phyloP scores from a whole-genome alignment of 2,113 vertebrate genomes.

The Conger conger region DNA sequence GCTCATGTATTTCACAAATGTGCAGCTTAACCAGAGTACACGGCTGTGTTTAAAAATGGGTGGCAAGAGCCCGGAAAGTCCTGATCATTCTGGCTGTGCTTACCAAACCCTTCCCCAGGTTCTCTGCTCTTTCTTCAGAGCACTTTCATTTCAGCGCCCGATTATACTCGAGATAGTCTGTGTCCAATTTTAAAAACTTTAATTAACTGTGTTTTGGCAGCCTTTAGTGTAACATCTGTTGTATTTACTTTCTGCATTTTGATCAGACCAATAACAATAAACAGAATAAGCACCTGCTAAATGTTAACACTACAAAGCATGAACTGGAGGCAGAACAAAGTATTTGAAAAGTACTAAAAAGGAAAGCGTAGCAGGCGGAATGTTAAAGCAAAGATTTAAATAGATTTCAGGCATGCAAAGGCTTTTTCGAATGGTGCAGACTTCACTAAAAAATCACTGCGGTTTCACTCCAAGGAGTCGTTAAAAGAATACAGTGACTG shows the following conservation, averaged over 20 bases:
- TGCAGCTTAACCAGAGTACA: background rate
- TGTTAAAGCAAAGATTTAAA: background rate
- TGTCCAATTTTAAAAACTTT: background rate
- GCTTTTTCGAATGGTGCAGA: too few species aligned
- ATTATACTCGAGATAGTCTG: background rate
- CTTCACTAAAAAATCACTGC: background rate
- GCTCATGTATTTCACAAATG: background rate
- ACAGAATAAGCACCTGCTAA: background rate
- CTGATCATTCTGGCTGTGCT: background rate
- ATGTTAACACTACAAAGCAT: background rate
- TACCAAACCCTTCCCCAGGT: background rate
- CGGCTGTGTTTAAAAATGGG: background rate
- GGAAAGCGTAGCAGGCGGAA: background rate
- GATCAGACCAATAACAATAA: background rate
- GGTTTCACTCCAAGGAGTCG: background rate
- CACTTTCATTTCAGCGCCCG: background rate
- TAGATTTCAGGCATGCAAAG: too few species aligned
- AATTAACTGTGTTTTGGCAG: background rate
- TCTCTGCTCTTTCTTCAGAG: background rate
- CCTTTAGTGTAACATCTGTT: too few species aligned
- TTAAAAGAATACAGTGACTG: background rate
- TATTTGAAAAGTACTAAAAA: background rate
- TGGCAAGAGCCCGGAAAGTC: background rate
- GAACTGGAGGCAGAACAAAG: background rate
- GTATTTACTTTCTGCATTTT: too few species aligned